Evolutionary conservation across 2,797 vertebrate genomes (phyloP).

Genomic region (Cheirogaleus major): DNA sequence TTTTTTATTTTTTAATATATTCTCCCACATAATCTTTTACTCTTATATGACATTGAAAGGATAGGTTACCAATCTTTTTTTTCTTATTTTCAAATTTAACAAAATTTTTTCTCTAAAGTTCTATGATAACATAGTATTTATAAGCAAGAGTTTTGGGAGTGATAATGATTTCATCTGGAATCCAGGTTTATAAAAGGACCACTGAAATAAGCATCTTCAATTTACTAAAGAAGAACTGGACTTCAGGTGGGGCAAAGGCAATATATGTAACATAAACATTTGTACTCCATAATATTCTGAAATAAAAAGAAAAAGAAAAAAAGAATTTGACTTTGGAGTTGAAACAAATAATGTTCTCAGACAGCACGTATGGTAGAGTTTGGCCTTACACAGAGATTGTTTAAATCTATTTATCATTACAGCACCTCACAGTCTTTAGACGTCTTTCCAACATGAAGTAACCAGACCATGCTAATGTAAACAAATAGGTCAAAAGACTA

Average conservation of each 20-base stretch:
- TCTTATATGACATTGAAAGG: not conserved
- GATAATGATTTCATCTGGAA: not conserved
- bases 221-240: not conserved
- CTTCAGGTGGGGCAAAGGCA: no score
- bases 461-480: not conserved
- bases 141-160: not conserved
- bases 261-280: no score
- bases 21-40: not conserved
- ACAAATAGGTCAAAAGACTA: not conserved
- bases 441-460: not conserved
- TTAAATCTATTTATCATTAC: not conserved
- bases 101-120: not conserved
- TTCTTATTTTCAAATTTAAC: not conserved
- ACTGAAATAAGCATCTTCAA: not conserved
- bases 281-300: no score
- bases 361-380: not conserved
- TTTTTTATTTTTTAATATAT: not conserved
- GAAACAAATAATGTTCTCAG: not conserved
- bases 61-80: not conserved
- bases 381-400: not conserved
- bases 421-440: not conserved
- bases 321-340: not conserved
- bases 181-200: not conserved
- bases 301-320: no score
- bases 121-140: not conserved